Percentiles rank a stretch among this genome's conserved stretches.
Evolutionary conservation across 23 tunicate species (phyloP).

Genomic region (Diplosoma virens): DNA sequence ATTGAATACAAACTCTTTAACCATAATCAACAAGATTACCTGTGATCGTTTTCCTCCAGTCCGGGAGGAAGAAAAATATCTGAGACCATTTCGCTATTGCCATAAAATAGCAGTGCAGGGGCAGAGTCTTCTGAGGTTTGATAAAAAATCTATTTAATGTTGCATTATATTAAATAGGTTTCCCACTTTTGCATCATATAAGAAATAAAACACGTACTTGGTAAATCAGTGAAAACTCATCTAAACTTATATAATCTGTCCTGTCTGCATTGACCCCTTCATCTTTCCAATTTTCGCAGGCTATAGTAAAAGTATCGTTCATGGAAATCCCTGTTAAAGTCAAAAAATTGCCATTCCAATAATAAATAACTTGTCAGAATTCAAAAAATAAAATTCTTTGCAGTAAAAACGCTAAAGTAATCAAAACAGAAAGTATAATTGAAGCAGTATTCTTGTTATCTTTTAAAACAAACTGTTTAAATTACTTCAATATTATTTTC

Average conservation of each 20-base stretch:
- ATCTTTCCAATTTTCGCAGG: constrained; percentile 73
- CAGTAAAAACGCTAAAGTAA: too few species aligned
- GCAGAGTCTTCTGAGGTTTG: background rate
- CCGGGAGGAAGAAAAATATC: constrained; percentile 72
- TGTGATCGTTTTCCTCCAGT: constrained; percentile 38
- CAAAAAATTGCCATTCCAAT: too few species aligned
- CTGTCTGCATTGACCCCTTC: constrained; percentile 79
- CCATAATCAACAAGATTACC: too few species aligned
- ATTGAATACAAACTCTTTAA: too few species aligned
- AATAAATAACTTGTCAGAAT: too few species aligned
- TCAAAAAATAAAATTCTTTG: too few species aligned
- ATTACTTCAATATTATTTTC: too few species aligned
- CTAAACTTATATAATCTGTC: constrained; percentile 10
- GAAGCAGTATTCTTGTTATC: too few species aligned
- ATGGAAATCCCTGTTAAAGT: constrained; percentile 58
- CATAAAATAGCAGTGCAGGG: constrained; percentile 48
- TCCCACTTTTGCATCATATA: background rate
- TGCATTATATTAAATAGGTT: background rate
- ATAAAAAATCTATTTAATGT: constrained; percentile 46
- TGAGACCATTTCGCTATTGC: constrained; percentile 42
- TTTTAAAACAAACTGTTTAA: too few species aligned
- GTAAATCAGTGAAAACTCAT: constrained; percentile 45
- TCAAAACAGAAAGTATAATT: too few species aligned
- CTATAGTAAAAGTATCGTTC: constrained; percentile 54
- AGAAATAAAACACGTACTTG: constrained; percentile 31